These are phyloP conservation scores for Anguilla anguilla DNA, from an alignment of 2,797 vertebrate genomes.

Conservation along the genomic window DNA sequence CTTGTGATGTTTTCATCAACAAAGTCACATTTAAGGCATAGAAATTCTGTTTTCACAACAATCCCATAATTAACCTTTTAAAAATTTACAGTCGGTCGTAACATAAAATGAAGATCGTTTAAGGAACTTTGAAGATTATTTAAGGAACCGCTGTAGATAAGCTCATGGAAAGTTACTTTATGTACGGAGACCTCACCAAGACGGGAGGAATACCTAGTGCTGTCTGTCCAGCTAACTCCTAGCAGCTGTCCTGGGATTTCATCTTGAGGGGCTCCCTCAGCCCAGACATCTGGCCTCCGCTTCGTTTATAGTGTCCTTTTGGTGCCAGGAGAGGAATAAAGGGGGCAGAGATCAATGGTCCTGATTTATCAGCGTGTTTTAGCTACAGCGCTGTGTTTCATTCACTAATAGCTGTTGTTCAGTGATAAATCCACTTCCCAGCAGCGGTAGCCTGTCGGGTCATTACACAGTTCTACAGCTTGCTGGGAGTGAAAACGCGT, in stretches of 20 bases:
- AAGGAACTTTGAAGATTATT: not conserved
- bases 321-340: constrained; percentile 34
- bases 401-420: constrained; percentile 30
- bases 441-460: constrained; percentile 26
- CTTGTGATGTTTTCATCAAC: not conserved
- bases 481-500: not conserved
- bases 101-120: not conserved
- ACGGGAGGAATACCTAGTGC: not conserved
- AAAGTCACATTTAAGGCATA: not conserved
- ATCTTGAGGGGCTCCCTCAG: not conserved
- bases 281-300: not conserved
- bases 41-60: not conserved
- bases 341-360: constrained; percentile 50
- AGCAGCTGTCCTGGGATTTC: not conserved
- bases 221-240: not conserved
- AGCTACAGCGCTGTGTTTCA: constrained; percentile 23
- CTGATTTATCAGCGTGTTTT: constrained; percentile 25
- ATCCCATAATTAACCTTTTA: not conserved
- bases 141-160: not conserved
- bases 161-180: not conserved
- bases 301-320: not conserved
- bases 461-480: not conserved
- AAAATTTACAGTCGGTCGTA: not conserved
- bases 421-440: constrained; percentile 20
- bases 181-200: not conserved